phyloP scores from a whole-genome alignment of 2,113 vertebrate species.

The Aegotheles bennettii region DNA sequence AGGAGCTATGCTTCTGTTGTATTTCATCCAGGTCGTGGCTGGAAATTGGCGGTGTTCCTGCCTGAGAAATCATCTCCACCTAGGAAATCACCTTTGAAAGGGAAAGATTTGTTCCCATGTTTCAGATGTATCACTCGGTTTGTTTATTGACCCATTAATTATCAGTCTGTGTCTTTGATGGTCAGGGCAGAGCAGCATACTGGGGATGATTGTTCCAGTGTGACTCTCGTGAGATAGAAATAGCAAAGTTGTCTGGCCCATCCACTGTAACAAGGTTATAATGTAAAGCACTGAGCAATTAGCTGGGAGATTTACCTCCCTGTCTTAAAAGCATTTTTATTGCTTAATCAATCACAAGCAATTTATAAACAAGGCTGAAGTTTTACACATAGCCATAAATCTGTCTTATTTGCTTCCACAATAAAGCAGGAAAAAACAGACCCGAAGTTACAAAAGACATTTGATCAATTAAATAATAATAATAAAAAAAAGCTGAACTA shows the following conservation, averaged over 20 bases:
- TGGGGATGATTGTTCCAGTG: slow-evolving; percentile 15
- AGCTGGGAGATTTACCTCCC: slow-evolving; percentile 73
- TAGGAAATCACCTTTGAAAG: slow-evolving; percentile 9
- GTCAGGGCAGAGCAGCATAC: neutral
- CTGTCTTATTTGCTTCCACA: slow-evolving; percentile 54
- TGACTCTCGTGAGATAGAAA: slow-evolving; percentile 49
- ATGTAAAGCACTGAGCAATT: slow-evolving; percentile 74
- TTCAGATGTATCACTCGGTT: neutral
- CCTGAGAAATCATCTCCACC: neutral
- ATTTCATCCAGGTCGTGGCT: neutral
- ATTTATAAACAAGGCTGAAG: slow-evolving; percentile 77
- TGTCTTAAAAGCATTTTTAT: slow-evolving; percentile 82
- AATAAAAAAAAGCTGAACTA: neutral
- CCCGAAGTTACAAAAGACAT: slow-evolving; percentile 46
- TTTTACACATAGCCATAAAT: slow-evolving; percentile 71
- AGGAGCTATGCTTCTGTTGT: neutral
- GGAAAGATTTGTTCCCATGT: neutral
- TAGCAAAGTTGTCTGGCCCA: slow-evolving; percentile 10
- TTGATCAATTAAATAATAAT: slow-evolving; percentile 52
- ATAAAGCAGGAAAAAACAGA: slow-evolving; percentile 53
- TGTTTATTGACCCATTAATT: slow-evolving; percentile 53
- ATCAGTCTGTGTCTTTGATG: neutral
- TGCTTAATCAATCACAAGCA: slow-evolving; percentile 78
- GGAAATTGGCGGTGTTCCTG: neutral
- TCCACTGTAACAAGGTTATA: slow-evolving; percentile 64